Evolutionary conservation across 1,140 invertebrate genomes (phyloP).

Genomic region (Bombus huntii): DNA sequence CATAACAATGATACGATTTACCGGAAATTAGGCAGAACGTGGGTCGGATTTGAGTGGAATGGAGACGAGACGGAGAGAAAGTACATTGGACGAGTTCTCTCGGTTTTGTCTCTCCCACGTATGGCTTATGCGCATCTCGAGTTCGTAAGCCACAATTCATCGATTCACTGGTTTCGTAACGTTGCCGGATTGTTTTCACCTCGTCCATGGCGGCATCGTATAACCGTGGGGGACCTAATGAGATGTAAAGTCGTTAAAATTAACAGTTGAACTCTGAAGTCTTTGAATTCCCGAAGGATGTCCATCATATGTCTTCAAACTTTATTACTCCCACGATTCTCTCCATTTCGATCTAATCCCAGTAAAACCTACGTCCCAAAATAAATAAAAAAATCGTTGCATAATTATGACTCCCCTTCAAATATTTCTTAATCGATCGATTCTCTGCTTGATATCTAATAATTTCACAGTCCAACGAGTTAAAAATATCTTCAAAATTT

Average conservation of each 20-base stretch:
- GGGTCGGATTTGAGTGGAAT: conserved; percentile 45
- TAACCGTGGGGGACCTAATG: neutral
- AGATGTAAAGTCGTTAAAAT: conserved; percentile 9
- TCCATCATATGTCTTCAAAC: neutral
- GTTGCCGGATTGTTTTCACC: conserved; percentile 41
- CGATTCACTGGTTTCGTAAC: conserved; percentile 54
- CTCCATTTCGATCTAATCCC: neutral
- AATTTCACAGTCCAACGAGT: no score
- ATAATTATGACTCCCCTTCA: neutral
- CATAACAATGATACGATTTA: neutral
- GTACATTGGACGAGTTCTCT: conserved; percentile 33
- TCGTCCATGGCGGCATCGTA: neutral
- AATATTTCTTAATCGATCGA: neutral
- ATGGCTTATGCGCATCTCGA: conserved; percentile 28
- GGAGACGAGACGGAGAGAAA: conserved; percentile 50
- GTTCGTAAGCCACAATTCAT: conserved; percentile 55
- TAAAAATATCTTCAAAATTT: no score
- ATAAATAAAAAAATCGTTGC: neutral
- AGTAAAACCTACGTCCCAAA: neutral
- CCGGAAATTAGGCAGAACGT: conserved; percentile 24
- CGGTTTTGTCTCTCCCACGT: conserved; percentile 52
- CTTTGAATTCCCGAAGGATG: neutral
- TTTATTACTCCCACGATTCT: neutral
- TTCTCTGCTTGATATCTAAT: neutral
- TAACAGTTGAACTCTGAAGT: neutral